phyloP scores from a whole-genome alignment of 1,140 invertebrate species.

The Drosophila serrata region DNA sequence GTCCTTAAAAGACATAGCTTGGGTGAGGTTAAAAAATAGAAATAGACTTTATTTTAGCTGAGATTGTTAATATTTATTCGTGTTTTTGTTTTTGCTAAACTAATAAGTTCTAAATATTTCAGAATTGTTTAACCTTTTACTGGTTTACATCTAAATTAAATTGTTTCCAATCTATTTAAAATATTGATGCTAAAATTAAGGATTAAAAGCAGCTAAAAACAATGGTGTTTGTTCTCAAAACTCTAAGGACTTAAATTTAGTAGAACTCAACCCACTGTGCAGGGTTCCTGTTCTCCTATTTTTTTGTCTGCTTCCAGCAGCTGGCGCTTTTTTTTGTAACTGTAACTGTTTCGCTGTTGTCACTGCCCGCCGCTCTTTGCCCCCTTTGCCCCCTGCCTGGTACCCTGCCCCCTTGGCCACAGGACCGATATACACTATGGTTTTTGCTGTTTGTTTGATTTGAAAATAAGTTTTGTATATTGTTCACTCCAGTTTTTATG shows the following conservation, averaged over 20 bases:
- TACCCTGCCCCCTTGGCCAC: background rate
- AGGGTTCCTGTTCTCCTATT: constrained; percentile 3
- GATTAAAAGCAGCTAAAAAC: background rate
- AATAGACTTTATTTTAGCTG: background rate
- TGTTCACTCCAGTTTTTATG: constrained; percentile 65
- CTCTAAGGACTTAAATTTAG: background rate
- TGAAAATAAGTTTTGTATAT: constrained; percentile 72
- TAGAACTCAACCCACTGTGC: constrained; percentile 16
- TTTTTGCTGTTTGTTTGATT: constrained; percentile 68
- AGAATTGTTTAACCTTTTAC: too few relatives aligned
- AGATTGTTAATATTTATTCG: background rate
- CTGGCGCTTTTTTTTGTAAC: constrained; percentile 48
- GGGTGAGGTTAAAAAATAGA: too few relatives aligned
- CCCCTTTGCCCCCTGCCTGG: background rate
- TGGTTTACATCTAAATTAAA: background rate
- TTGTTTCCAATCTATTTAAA: background rate
- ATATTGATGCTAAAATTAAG: background rate
- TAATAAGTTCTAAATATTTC: too few relatives aligned
- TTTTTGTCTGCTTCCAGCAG: constrained; percentile 33
- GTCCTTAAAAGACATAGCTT: too few relatives aligned
- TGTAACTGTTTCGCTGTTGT: constrained; percentile 45
- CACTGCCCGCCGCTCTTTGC: constrained; percentile 13
- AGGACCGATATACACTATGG: background rate
- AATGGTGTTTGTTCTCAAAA: background rate
- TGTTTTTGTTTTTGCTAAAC: too few relatives aligned